Evolutionary conservation across 2,797 vertebrate species (phyloP).

Genomic region (Myotis pilosus): DNA sequence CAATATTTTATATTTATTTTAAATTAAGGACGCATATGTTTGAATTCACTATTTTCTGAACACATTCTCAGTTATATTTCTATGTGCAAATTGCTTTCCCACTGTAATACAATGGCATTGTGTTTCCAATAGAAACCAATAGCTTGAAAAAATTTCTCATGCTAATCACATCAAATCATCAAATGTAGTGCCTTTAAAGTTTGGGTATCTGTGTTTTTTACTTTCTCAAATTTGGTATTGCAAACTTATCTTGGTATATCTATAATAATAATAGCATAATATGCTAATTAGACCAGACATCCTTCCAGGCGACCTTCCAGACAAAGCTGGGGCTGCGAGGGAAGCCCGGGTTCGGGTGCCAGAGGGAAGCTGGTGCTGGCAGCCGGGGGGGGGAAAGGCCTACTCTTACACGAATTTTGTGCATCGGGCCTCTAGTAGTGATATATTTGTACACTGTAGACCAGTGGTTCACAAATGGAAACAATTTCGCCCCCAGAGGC

Average conservation of each 20-base stretch:
- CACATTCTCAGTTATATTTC: background rate
- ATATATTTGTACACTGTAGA: background rate
- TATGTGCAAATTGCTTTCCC: background rate
- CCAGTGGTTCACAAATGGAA: background rate
- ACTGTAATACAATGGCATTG: background rate
- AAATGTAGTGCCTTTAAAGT: slow-evolving; percentile 21
- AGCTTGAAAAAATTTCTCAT: slow-evolving; percentile 40
- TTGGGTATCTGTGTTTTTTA: background rate
- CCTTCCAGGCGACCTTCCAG: too few relatives aligned
- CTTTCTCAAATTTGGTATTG: slow-evolving; percentile 33
- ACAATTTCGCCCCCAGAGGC: background rate
- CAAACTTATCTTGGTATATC: background rate
- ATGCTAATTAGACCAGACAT: too few relatives aligned
- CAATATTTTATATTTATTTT: slow-evolving; percentile 53
- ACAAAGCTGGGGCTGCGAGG: too few relatives aligned
- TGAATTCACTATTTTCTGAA: slow-evolving; percentile 50
- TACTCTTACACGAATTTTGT: too few relatives aligned
- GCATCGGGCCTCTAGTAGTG: background rate
- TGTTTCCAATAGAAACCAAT: background rate
- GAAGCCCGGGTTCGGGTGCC: too few relatives aligned
- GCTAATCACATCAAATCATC: slow-evolving; percentile 4
- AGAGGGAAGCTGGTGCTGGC: too few relatives aligned
- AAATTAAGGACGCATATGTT: slow-evolving; percentile 42
- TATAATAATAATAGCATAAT: too few relatives aligned
- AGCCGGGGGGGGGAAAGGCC: too few relatives aligned